Conservation (phyloP, 2,888 invertebrate species). For the Andrena minutula region DNA sequence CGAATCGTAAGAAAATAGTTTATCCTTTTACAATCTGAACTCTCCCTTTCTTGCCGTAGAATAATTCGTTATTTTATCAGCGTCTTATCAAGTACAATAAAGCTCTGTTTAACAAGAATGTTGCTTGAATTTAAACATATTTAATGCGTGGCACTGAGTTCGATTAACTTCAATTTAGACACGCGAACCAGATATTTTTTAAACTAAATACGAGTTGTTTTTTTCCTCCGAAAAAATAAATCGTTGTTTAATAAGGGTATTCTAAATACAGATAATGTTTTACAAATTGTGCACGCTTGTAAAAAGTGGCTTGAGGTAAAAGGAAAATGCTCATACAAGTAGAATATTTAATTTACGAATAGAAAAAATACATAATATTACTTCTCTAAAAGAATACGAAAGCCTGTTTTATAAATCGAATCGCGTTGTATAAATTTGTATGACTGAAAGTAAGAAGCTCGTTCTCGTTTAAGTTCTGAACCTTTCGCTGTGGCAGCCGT, state of each 20-base stretch:
- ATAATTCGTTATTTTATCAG: constrained; percentile 30
- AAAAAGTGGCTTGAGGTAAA: not conserved
- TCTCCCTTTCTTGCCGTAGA: constrained; percentile 27
- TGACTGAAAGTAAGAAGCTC: not conserved
- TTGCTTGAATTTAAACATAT: constrained; percentile 9
- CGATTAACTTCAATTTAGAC: not conserved
- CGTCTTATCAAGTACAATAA: not conserved
- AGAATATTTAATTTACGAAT: constrained; percentile 4
- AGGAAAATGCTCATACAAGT: not conserved
- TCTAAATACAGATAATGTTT: not conserved
- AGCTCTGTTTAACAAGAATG: constrained; percentile 16
- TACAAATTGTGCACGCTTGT: constrained; percentile 19
- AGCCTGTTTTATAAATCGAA: not conserved
- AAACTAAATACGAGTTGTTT: not conserved
- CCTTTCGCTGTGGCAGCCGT: constrained; percentile 19
- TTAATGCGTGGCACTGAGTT: constrained; percentile 12
- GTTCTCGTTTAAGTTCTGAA: constrained; percentile 1
- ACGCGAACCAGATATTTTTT: not conserved
- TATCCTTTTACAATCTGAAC: constrained; percentile 23
- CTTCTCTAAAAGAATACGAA: not conserved
- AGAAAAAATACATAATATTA: constrained; percentile 26
- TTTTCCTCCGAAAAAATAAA: not conserved
- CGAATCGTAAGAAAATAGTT: constrained; percentile 4
- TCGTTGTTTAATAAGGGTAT: not conserved
- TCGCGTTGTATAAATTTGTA: not conserved